A percentile compares a stretch with the other conserved stretches of the same genome.
Evolutionary conservation across 2,797 vertebrate species (phyloP).

Genomic region (Pachyuromys duprasi): DNA sequence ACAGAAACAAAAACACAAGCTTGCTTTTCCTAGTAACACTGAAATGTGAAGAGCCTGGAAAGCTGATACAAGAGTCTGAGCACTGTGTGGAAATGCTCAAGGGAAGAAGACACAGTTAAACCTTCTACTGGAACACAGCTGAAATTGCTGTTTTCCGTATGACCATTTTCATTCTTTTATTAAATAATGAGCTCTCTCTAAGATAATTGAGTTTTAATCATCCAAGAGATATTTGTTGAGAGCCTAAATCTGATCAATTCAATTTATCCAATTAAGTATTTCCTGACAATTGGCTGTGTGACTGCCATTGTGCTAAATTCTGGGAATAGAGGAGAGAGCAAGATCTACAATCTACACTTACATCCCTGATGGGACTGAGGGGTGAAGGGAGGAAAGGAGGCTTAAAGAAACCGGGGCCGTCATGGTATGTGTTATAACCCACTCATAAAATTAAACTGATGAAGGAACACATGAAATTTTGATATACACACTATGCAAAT

Average conservation of each 20-base stretch:
- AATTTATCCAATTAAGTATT: slow-evolving; percentile 44
- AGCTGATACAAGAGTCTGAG: background rate
- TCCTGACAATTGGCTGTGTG: background rate
- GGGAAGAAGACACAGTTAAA: background rate
- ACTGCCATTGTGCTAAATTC: background rate
- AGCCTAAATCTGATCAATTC: slow-evolving; percentile 51
- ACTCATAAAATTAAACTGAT: background rate
- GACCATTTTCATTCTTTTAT: slow-evolving; percentile 29
- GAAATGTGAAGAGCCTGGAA: background rate
- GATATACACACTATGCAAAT: background rate
- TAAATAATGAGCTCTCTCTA: slow-evolving; percentile 49
- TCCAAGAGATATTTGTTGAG: slow-evolving; percentile 34
- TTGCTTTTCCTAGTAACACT: background rate
- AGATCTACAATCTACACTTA: background rate
- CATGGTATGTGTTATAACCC: background rate
- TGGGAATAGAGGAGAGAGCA: background rate
- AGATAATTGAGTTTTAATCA: slow-evolving; percentile 53
- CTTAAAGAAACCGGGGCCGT: background rate
- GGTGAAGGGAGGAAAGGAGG: background rate
- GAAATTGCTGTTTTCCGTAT: slow-evolving; percentile 54
- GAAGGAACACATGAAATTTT: background rate
- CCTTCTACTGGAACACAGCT: background rate
- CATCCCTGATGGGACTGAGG: fast-evolving
- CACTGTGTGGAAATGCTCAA: background rate
- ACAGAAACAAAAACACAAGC: slow-evolving; percentile 11